These are phyloP conservation scores for Ditula angustiorana DNA, from an alignment of 2,888 invertebrate genomes.

Conservation along the genomic window DNA sequence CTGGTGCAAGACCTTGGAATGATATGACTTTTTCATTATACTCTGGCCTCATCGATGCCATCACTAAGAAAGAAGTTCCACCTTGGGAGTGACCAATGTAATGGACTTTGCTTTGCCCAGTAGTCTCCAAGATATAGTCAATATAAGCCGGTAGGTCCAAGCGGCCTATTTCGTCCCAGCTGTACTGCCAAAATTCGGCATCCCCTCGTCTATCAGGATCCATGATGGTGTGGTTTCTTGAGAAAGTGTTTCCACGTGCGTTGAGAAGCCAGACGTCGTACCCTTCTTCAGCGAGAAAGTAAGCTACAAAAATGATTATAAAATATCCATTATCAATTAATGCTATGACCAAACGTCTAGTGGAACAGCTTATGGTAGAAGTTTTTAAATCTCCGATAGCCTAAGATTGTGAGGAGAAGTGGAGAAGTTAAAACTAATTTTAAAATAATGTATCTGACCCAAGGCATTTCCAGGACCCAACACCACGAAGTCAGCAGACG, in stretches of 20 bases:
- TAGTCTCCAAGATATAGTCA: slow-evolving; percentile 77
- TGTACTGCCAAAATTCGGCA: slow-evolving; percentile 3
- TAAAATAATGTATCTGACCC: slow-evolving; percentile 46
- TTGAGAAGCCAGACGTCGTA: slow-evolving; percentile 93
- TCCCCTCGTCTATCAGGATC: neutral
- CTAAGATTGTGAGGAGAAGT: too few species aligned
- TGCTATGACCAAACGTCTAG: too few species aligned
- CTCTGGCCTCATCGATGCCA: slow-evolving; percentile 36
- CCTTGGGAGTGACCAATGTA: slow-evolving; percentile 88
- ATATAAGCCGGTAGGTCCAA: slow-evolving; percentile 71
- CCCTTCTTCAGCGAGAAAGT: slow-evolving; percentile 85
- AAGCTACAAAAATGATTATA: too few species aligned
- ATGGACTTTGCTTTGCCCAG: slow-evolving; percentile 76
- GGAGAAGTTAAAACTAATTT: too few species aligned
- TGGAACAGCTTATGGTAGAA: too few species aligned
- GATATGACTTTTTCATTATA: slow-evolving; percentile 42
- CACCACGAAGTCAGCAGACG: slow-evolving; percentile 24
- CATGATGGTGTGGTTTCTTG: slow-evolving; percentile 60
- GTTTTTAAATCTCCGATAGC: too few species aligned
- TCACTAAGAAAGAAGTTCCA: slow-evolving; percentile 51
- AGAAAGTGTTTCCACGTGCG: slow-evolving; percentile 89
- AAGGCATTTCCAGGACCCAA: slow-evolving; percentile 30
- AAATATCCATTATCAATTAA: too few species aligned
- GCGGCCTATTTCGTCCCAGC: slow-evolving; percentile 6
- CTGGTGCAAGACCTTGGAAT: slow-evolving; percentile 29